Percentiles rank a stretch among this genome's conserved stretches.
These are phyloP conservation scores for Lerema accius DNA, from an alignment of 1,140 invertebrate genomes.

Conservation along the genomic window DNA sequence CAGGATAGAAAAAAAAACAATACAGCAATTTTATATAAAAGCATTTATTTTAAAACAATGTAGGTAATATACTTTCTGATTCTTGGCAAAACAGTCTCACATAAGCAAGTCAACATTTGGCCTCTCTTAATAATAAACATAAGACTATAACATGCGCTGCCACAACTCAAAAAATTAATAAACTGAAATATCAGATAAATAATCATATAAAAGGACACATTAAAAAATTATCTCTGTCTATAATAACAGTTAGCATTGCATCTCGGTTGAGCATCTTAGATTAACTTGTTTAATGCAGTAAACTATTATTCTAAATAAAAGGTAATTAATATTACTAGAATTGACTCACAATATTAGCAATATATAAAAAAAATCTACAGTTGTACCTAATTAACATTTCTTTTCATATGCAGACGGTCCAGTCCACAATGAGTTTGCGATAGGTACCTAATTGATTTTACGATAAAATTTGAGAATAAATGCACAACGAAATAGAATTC, in stretches of 20 bases:
- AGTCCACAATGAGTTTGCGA: conserved; percentile 78
- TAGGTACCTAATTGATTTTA: conserved; percentile 53
- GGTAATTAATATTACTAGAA: conserved; percentile 78
- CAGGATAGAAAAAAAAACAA: conserved; percentile 46
- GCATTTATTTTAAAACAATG: conserved; percentile 83
- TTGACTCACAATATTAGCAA: conserved; percentile 79
- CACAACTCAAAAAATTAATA: conserved; percentile 76
- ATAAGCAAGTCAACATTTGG: conserved; percentile 83
- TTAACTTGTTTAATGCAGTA: conserved; percentile 75
- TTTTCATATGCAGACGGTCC: conserved; percentile 70
- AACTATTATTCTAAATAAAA: conserved; percentile 76
- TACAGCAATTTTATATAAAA: conserved; percentile 72
- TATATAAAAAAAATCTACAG: conserved; percentile 73
- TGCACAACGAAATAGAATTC: conserved; percentile 81
- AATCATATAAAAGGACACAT: conserved; percentile 74
- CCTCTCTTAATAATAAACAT: conserved; percentile 81
- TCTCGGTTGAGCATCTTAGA: conserved; percentile 75
- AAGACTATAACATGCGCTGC: conserved; percentile 80
- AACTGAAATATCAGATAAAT: conserved; percentile 77
- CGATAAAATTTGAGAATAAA: conserved; percentile 80
- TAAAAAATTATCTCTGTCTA: conserved; percentile 69
- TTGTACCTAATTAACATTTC: conserved; percentile 65
- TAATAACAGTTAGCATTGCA: conserved; percentile 74
- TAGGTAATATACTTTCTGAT: conserved; percentile 83
- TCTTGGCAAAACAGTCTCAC: conserved; percentile 83